Base-by-base conservation (phyloP, 2,113 vertebrate genomes). In the Megaceryle torquata region DNA sequence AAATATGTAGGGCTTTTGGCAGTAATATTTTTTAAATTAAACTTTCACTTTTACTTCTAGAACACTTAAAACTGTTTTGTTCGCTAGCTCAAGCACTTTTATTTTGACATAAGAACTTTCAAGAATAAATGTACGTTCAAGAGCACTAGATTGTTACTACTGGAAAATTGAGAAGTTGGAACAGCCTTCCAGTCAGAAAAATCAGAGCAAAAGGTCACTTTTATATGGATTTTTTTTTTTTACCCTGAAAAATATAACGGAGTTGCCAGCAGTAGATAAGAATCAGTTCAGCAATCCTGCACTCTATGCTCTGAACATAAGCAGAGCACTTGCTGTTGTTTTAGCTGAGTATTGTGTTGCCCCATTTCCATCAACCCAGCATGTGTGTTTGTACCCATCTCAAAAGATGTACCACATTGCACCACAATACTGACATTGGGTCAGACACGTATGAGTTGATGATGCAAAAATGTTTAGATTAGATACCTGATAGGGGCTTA, bases 51-150 rank as follows among this genome's bases (percentile, higher is more conserved):
- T 35, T 82, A 57, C 19, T 59, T 89, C 22, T 53, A 44, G 31
- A 86, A 74, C 12, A 37, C 13, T 70, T 10, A 21, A 67, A 90
- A 74, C 24, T 82, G 13, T 3, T 60, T 75, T 70, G 6, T 77
- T 81, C 37, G 33, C 17, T 81, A 67, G 25, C n/a, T 80, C 37
- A 82, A 69, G 28, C 10, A 21, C 88, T 93, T 87, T 69, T 80
- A 69, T 95, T 95, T 96, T 94, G 86, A 83, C 46, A 63, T 31
- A 54, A 67, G 25, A 76, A 67, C 68, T 95, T 88, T 71, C 71
- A 83, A 83, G 71, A 77, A 44, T 67, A 64, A 83, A 74, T 88
- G 8, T 80, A 56, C 90, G 76, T 63, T 67, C 72, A 56, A 95
- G 71, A 75, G 41, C 80, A 93, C 60, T 86, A 78, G 29, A 14